These are phyloP conservation scores for Yponomeuta evonymella DNA, from an alignment of 2,888 invertebrate species.

Conservation along the genomic window DNA sequence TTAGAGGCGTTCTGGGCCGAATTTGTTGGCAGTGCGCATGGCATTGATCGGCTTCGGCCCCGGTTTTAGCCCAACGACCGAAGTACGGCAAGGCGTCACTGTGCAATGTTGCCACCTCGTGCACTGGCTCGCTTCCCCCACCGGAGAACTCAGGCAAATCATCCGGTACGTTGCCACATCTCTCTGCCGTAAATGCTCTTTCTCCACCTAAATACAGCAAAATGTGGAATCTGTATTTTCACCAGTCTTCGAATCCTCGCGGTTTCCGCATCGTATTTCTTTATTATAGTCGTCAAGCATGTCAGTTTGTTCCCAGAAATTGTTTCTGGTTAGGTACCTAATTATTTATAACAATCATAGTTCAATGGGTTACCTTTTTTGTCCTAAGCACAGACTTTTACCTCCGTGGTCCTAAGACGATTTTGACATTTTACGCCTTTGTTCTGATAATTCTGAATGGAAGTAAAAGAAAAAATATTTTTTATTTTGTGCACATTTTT, in stretches of 20 bases:
- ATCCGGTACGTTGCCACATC: not conserved
- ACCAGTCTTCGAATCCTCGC: not conserved
- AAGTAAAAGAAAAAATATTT: too few species aligned
- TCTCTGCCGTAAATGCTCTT: not conserved
- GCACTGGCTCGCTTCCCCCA: not conserved
- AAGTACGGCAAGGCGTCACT: not conserved
- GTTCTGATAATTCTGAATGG: too few species aligned
- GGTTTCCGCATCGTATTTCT: not conserved
- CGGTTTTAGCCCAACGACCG: not conserved
- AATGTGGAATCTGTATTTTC: not conserved
- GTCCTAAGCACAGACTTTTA: too few species aligned
- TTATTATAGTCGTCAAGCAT: too few species aligned
- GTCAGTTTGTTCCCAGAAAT: too few species aligned
- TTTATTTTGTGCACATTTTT: too few species aligned
- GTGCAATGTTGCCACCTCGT: slow-evolving; percentile 3
- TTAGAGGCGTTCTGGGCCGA: not conserved
- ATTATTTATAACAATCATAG: too few species aligned
- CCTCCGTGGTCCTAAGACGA: too few species aligned
- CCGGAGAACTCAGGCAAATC: not conserved
- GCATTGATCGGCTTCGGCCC: slow-evolving; percentile 16
- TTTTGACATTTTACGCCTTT: too few species aligned
- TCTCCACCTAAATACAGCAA: not conserved
- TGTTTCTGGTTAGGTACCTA: too few species aligned
- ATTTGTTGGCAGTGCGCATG: slow-evolving; percentile 13
- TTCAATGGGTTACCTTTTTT: too few species aligned